Evolutionary conservation across 2,888 invertebrate genomes (phyloP).

Genomic region (Lasioglossum leucozonium): DNA sequence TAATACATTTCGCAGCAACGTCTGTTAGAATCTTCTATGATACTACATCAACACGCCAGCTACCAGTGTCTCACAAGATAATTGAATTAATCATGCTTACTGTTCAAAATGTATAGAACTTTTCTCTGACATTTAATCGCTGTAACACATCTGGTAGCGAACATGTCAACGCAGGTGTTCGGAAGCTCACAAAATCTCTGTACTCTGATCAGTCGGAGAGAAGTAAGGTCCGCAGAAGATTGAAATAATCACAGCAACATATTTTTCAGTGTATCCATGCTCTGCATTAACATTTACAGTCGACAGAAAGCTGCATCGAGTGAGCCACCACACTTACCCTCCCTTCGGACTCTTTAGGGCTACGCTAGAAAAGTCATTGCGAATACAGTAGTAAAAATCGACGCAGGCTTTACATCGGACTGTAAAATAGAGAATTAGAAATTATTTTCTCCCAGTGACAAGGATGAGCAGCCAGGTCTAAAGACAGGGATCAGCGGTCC

Average conservation of each 20-base stretch:
- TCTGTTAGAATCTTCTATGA: neutral
- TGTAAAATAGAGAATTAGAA: neutral
- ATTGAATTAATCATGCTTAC: neutral
- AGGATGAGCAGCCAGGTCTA: neutral
- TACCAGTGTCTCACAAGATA: neutral
- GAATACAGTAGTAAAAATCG: constrained; percentile 2
- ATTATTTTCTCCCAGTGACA: neutral
- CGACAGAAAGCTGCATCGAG: constrained; percentile 18
- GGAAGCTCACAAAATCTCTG: neutral
- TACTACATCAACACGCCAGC: neutral
- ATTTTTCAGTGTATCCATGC: constrained; percentile 57
- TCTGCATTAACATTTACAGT: neutral
- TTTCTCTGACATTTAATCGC: neutral
- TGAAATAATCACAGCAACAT: neutral
- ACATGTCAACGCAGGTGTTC: neutral
- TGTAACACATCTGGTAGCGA: neutral
- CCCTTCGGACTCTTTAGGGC: neutral
- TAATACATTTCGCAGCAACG: neutral
- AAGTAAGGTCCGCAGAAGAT: neutral
- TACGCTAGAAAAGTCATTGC: neutral
- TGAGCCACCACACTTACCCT: constrained; percentile 32
- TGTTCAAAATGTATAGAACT: neutral
- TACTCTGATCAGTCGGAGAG: neutral
- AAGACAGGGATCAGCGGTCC: neutral
- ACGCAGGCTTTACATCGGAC: constrained; percentile 18